Evolutionary conservation across 1,140 invertebrate species (phyloP).

Genomic region (Archegozetes longisetosus): DNA sequence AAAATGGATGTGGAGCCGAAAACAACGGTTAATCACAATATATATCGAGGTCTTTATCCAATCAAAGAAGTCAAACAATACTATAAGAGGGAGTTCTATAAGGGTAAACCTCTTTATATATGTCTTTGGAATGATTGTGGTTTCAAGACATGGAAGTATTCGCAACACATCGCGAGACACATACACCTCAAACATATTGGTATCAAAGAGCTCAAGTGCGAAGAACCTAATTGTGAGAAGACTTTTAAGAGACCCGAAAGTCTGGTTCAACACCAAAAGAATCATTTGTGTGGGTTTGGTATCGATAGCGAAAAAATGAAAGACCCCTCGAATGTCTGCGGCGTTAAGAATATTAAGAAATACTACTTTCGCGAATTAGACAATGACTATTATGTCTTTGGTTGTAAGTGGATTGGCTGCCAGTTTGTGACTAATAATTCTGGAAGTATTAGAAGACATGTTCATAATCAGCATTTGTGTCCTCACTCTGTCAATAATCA

Average conservation of each 20-base stretch:
- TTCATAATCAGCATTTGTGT: conserved; percentile 13
- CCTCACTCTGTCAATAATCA: conserved; percentile 1
- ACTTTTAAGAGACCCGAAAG: conserved; percentile 8
- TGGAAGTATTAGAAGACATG: conserved; percentile 7
- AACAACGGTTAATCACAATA: not conserved
- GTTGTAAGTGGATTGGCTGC: not conserved
- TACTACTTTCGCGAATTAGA: not conserved
- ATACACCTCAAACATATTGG: conserved; percentile 12
- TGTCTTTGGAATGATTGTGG: conserved; percentile 4
- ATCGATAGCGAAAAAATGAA: conserved; percentile 6
- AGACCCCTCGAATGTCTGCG: conserved; percentile 1
- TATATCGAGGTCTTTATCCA: conserved; percentile 11
- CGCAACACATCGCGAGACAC: conserved; percentile 9
- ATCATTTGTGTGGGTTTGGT: conserved; percentile 14
- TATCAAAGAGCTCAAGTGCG: conserved; percentile 7
- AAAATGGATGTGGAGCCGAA: no score
- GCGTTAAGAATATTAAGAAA: conserved; percentile 6
- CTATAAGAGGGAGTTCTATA: not conserved
- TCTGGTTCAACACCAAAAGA: conserved; percentile 10
- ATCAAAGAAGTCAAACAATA: conserved; percentile 11
- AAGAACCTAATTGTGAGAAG: not conserved
- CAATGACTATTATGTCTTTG: conserved; percentile 7
- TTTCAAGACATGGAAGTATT: conserved; percentile 12
- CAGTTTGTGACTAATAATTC: conserved; percentile 12
- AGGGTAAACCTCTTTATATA: not conserved